Evolutionary conservation across 2,797 vertebrate genomes (phyloP), one percentile per base, ranked within the genome.

Genomic region (Xiphophorus birchmanni): DNA sequence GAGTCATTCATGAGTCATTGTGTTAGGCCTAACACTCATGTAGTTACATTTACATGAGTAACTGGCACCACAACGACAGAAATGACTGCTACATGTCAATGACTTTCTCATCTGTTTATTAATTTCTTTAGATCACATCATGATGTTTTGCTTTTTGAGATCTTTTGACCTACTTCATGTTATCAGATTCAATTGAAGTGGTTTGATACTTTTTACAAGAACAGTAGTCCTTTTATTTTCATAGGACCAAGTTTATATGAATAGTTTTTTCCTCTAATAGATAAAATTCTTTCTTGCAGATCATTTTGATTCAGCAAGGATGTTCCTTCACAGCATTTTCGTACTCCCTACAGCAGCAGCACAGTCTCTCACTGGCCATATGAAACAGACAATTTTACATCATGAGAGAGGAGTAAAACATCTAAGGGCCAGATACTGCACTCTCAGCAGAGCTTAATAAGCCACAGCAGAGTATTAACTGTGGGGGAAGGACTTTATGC

Each of bases 401-500:
- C 35, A 40, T 40, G 17, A 37, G 32, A 37, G 17, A 63, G 29
- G 17, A 40, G 7, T 37, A 67, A 35, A 67, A 21, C 63, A 21
- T 40, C 29, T 67, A 40, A 67, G 17, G 63, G 76, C 83, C 56
- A 75, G 78, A 71, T 79, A 82, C 40, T 58, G 26, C n/a, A 4
- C 6, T 10, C 21, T 47, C 44, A 76, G 58, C 40, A 37, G n/a
- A 75, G 40, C 21, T 50, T 75, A n/a, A 37, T 8, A 42, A 75
- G 26, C 44, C 26, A 90, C 78, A 82, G 52, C 80, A 81, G 76
- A 80, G 71, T 12, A 73, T 44, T 60, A 29, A 60, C 12, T 60
- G 58, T 60, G 29, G 17, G 58, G 29, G 58, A 60, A 63, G 58
- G 32, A 63, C 29, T 63, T 63, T 48, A 5, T 50, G 17, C 15